These are phyloP conservation scores for Stercorarius parasiticus DNA, from an alignment of 2,113 vertebrate genomes.

Conservation along the genomic window DNA sequence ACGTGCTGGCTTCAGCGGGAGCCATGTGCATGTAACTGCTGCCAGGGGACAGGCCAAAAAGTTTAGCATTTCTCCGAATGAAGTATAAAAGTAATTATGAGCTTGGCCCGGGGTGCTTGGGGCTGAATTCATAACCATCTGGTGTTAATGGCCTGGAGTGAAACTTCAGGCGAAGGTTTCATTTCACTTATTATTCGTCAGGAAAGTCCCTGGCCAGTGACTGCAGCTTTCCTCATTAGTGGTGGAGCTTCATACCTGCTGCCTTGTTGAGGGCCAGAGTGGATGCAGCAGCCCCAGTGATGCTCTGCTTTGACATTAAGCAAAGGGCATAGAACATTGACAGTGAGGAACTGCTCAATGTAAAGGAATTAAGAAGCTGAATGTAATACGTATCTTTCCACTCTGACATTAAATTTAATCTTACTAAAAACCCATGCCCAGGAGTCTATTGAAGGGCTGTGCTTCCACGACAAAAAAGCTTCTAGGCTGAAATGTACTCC, in stretches of 20 bases:
- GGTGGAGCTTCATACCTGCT: not conserved
- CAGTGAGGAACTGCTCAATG: accelerated
- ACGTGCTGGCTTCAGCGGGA: not conserved
- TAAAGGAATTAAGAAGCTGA: not conserved
- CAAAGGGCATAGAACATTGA: not conserved
- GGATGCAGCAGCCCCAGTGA: not conserved
- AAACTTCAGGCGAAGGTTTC: not conserved
- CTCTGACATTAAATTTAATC: not conserved
- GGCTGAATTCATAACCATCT: not conserved
- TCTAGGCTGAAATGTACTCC: not conserved
- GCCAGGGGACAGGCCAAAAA: not conserved
- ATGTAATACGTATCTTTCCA: not conserved
- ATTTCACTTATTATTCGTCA: not conserved
- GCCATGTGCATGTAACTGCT: not conserved
- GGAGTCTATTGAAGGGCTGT: not conserved
- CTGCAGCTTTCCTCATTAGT: not conserved
- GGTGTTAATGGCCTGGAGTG: not conserved
- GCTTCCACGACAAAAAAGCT: not conserved
- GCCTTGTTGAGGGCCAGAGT: accelerated
- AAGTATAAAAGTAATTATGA: conserved; percentile 15
- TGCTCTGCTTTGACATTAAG: not conserved
- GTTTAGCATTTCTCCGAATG: not conserved
- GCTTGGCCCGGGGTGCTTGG: not conserved
- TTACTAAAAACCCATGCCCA: not conserved
- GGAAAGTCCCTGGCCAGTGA: not conserved